Evolutionary conservation across 2,888 invertebrate genomes (phyloP), one percentile per base, ranked within the genome.

Genomic region (Muschampia staudingeri): DNA sequence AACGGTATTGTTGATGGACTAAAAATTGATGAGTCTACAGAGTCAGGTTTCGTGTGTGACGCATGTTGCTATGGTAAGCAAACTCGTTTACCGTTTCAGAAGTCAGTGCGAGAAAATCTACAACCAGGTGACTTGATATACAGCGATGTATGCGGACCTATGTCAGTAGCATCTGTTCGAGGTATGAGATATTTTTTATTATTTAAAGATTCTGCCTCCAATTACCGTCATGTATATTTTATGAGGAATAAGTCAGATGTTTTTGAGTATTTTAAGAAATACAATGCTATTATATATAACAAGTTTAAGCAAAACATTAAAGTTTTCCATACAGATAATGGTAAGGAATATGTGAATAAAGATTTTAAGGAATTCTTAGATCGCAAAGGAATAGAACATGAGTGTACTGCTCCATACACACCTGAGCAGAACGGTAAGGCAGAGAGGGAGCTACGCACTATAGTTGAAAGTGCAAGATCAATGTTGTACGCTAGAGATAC

Each of bases 351-450:
- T 81, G 69, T 79, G 5, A 89, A 87, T 73, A 85, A 83, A 34
- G 75, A 0, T 5, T 87, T 89, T 69, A 86, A 85, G 61, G 84
- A 86, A 0, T 89, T 78, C 84, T 7, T 89, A 3, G 79, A 86
- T 0, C 78, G 76, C 14, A 77, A 88, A 11, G 89, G 90, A 0
- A 91, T 90, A 77, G 12, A 70, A 16, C 90, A 90, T 88, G 89
- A 91, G 40, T 40, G 56, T 70, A 89, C 89, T 42, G 90, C 88
- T 0, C 88, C 90, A 0, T 91, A 91, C 40, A 89, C 90, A 0
- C 89, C 90, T 1, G 82, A 92, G 78, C 91, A 91, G 79, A 91
- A 91, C 84, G 91, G 91, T 0, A 73, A 89, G 0, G 89, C 88
- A 37, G 89, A 92, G 70, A 75, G 92, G 16, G 91, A 92, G 52